These are phyloP conservation scores for Alcedo quadribrachys DNA, from an alignment of 2,797 vertebrate species.

Conservation along the genomic window DNA sequence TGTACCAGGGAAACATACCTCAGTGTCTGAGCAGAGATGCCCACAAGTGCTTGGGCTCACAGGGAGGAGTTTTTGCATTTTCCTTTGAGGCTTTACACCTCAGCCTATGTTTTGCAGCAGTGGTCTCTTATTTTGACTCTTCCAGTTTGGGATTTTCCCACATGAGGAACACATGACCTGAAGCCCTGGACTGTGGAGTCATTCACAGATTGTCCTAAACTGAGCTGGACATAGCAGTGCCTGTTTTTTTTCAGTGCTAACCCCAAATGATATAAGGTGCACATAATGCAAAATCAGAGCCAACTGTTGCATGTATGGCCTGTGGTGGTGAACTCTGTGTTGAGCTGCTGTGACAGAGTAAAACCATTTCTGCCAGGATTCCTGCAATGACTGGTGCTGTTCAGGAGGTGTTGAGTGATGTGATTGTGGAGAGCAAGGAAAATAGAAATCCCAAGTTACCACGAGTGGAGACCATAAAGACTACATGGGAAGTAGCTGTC, in stretches of 20 bases:
- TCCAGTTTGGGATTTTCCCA: neutral
- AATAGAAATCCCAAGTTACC: neutral
- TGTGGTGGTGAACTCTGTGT: neutral
- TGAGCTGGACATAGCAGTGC: rapidly evolving
- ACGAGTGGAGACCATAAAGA: neutral
- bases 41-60: neutral
- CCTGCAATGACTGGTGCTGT: neutral
- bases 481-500: neutral
- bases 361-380: neutral
- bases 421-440: neutral
- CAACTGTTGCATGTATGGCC: neutral
- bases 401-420: neutral
- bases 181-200: neutral
- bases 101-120: neutral
- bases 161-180: neutral
- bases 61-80: neutral
- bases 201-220: neutral
- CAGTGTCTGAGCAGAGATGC: neutral
- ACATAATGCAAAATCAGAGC: neutral
- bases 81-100: neutral
- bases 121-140: neutral
- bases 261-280: neutral
- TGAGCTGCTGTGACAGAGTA: neutral
- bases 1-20: neutral
- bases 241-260: neutral